Evolutionary conservation across 2,113 vertebrate species (phyloP).

Genomic region (Barbus barbus): DNA sequence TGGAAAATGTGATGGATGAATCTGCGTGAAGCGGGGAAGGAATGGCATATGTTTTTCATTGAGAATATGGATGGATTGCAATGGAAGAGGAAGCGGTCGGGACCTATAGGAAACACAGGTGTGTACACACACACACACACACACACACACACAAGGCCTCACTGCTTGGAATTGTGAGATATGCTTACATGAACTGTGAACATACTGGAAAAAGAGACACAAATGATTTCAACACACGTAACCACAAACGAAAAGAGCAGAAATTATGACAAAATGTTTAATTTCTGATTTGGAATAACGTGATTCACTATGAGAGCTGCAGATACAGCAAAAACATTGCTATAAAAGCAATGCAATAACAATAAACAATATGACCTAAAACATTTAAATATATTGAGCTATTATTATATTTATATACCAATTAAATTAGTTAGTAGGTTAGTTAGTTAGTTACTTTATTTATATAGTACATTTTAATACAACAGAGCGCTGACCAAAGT

Average conservation of each 20-base stretch:
- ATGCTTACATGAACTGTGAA: background rate
- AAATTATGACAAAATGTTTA: background rate
- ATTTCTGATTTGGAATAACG: background rate
- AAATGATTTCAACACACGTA: background rate
- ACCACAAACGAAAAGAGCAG: background rate
- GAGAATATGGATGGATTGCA: background rate
- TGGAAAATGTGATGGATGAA: conserved; percentile 31
- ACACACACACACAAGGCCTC: background rate
- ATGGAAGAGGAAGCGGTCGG: background rate
- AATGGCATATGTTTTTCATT: background rate
- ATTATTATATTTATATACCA: background rate
- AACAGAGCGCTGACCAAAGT: no score
- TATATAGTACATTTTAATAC: no score
- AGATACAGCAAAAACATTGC: background rate
- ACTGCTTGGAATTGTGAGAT: background rate
- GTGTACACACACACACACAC: background rate
- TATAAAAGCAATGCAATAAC: no score
- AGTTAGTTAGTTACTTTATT: no score
- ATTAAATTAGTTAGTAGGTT: no score
- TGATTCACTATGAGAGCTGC: background rate
- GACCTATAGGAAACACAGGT: background rate
- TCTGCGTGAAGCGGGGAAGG: background rate
- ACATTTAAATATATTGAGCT: background rate
- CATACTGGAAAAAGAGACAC: background rate
- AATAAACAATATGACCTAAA: background rate